Conservation (phyloP, 2,888 invertebrate species). For the Pseudoips prasinana region DNA sequence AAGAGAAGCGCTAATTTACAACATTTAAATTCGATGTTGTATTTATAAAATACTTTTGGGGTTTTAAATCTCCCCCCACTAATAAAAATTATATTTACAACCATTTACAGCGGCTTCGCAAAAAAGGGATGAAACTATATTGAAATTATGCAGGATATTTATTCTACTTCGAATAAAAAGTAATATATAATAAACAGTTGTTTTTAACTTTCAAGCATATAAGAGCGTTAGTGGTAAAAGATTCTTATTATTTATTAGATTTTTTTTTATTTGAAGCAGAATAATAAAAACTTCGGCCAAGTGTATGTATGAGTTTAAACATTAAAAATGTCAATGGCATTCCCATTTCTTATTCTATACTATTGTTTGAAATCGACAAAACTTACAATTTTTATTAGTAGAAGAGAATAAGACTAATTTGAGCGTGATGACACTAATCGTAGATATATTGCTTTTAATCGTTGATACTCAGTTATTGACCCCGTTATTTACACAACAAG, state of each 20-base stretch:
- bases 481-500: conserved; percentile 28
- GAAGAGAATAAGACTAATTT: conserved; percentile 61
- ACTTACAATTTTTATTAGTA: conserved; percentile 47
- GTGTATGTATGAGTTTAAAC: conserved; percentile 6
- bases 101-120: conserved; percentile 30
- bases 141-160: conserved; percentile 4
- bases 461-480: conserved; percentile 46
- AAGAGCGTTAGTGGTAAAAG: background rate
- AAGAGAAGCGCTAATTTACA: conserved; percentile 72
- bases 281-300: conserved; percentile 1
- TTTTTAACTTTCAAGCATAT: background rate
- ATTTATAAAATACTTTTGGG: conserved; percentile 58
- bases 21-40: conserved; percentile 79
- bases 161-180: conserved; percentile 21
- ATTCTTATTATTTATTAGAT: conserved; percentile 1
- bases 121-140: conserved; percentile 13
- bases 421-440: conserved; percentile 62
- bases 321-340: conserved; percentile 17
- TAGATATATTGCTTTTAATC: conserved; percentile 68
- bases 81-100: conserved; percentile 45
- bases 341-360: conserved; percentile 20
- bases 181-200: background rate
- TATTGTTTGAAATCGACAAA: conserved; percentile 23
- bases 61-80: conserved; percentile 46
- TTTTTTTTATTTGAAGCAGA: conserved; percentile 15